Evolutionary conservation across 1,140 invertebrate species (phyloP).

Genomic region (Cataglyphis hispanica): DNA sequence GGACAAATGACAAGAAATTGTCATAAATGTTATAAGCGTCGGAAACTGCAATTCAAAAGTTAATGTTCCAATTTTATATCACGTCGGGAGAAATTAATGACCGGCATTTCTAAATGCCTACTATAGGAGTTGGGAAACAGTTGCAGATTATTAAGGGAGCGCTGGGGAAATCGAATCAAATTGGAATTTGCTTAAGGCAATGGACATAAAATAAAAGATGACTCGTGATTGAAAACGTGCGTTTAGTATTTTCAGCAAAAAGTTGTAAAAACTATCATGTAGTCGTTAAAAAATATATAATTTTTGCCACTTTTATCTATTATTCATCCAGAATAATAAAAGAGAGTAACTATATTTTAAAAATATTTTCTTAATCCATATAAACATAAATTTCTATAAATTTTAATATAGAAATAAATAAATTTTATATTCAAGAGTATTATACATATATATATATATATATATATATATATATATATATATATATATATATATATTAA

Average conservation of each 20-base stretch:
- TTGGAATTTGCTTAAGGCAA: slow-evolving; percentile 7
- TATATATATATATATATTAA: no score
- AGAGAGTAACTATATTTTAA: background rate
- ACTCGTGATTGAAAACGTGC: slow-evolving; percentile 5
- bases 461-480: no score
- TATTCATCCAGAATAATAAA: background rate
- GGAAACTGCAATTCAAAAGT: background rate
- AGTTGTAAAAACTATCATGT: background rate
- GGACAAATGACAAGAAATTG: background rate
- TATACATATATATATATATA: no score
- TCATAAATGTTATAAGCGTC: background rate
- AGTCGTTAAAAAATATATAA: background rate
- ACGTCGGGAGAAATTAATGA: background rate
- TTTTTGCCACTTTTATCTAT: background rate
- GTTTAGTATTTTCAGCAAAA: background rate
- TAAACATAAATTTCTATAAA: background rate
- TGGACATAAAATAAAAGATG: background rate
- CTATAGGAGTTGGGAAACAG: slow-evolving; percentile 8
- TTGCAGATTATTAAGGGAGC: slow-evolving; percentile 40
- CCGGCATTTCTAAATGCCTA: background rate
- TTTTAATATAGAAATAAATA: background rate
- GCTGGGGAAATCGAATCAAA: background rate
- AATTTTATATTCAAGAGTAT: background rate
- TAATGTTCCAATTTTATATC: slow-evolving; percentile 15
- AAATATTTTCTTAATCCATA: background rate